Conservation (phyloP, 2,888 invertebrate species). For the Mythimna impura region DNA sequence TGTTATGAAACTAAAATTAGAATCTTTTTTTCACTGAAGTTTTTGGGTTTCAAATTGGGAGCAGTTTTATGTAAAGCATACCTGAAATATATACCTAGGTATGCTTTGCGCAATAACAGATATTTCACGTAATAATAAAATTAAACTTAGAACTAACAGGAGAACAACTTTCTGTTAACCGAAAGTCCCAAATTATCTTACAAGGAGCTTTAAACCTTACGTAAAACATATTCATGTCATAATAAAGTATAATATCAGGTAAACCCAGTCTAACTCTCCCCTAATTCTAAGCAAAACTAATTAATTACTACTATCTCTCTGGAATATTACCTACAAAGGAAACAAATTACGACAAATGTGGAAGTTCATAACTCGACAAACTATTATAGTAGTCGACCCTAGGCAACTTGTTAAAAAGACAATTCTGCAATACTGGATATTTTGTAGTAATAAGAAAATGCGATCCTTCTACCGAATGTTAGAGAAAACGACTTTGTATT, state of each 20-base stretch:
- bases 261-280: not conserved
- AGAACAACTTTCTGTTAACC: not conserved
- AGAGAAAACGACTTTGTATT: not conserved
- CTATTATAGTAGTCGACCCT: constrained; percentile 90
- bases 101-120: no score
- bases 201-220: not conserved
- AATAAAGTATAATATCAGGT: not conserved
- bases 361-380: constrained; percentile 40
- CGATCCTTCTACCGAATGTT: constrained; percentile 15
- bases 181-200: not conserved
- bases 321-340: constrained; percentile 30
- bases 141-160: no score
- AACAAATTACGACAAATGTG: constrained; percentile 39
- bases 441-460: constrained; percentile 38
- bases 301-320: constrained; percentile 29
- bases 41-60: no score
- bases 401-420: constrained; percentile 43
- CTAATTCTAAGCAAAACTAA: constrained; percentile 32
- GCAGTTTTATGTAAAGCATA: no score
- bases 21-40: no score
- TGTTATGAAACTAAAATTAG: no score
- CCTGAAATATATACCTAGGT: no score
- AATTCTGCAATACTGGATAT: constrained; percentile 33
- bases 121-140: no score
- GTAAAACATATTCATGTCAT: constrained; percentile 6